Conservation (phyloP, 2,113 vertebrate genomes). For the Apodemus speciosus region DNA sequence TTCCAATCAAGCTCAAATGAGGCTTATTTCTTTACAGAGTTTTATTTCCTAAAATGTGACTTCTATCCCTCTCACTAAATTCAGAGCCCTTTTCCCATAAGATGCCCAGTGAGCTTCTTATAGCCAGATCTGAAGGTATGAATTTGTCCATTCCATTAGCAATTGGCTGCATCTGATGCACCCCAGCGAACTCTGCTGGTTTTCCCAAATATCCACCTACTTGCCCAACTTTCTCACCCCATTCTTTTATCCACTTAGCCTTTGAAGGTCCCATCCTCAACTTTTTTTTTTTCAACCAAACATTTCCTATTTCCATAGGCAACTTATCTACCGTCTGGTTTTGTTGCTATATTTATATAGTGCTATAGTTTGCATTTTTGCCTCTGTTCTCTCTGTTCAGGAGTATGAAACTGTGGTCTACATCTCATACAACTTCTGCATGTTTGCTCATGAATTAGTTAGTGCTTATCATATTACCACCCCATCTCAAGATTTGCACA, state of each 20-base stretch:
- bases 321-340: background rate
- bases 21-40: background rate
- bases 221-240: background rate
- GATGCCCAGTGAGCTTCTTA: background rate
- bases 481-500: constrained; percentile 6
- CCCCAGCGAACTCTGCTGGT: background rate
- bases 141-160: background rate
- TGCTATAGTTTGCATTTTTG: constrained; percentile 27
- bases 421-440: background rate
- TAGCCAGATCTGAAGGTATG: background rate
- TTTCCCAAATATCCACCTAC: background rate
- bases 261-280: background rate
- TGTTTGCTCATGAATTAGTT: constrained; percentile 18
- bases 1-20: background rate
- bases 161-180: background rate
- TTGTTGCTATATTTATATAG: constrained; percentile 25
- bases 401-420: constrained; percentile 23
- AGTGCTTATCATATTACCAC: constrained; percentile 12
- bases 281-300: background rate
- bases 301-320: background rate
- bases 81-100: background rate
- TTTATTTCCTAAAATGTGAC: background rate
- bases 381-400: background rate
- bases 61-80: background rate
- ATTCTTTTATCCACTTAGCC: background rate